Evolutionary conservation across 2,797 vertebrate genomes (phyloP), one percentile per base, ranked within the genome.

Genomic region (Acanthurus leucopareius): DNA sequence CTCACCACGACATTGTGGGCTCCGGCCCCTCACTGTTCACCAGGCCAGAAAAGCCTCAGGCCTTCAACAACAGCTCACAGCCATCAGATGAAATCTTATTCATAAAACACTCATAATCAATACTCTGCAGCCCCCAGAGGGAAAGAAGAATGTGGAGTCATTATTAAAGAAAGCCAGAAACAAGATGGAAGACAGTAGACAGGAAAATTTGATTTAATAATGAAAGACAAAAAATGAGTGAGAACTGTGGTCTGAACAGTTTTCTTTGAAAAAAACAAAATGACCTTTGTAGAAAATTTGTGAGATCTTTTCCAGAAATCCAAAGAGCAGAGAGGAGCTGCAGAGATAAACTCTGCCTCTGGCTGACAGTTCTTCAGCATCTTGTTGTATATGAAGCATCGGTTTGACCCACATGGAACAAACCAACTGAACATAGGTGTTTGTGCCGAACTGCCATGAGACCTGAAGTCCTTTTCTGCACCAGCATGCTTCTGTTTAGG

Each of bases 1-100:
- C 79, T 57, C 70, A 67, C 76, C 76, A 45, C 40, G 84, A 76
- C 77, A 16, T 65, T 74, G 77, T 76, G 84, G 63, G 69, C 63
- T 11, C 25, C 1, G 78, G 17, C 79, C 83, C 62, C 85, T 72
- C 45, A 28, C 86, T 68, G 81, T 60, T 70, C 69, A 52, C 62
- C 10, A 22, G 17, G 32, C 32, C 79, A 79, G 44, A 45, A 47
- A 63, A 57, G 47, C 73, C 61, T 73, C 72, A 56, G 59, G 35
- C 61, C 70, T 16, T 44, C 20, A 48, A 14, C 53, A 56, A 22
- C 44, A 20, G 54, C 22, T 73, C 28, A 48, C 15, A n/a, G 52
- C 44, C n/a, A 68, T 70, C 48, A 40, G 16, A 73, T 47, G 3
- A 53, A 17, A 15, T 35, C 25, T 32, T 32, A 17, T 56, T 62